A percentile compares a stretch with the other conserved stretches of the same genome.
Evolutionary conservation across 2,113 vertebrate genomes (phyloP).

Genomic region (Perca flavescens): DNA sequence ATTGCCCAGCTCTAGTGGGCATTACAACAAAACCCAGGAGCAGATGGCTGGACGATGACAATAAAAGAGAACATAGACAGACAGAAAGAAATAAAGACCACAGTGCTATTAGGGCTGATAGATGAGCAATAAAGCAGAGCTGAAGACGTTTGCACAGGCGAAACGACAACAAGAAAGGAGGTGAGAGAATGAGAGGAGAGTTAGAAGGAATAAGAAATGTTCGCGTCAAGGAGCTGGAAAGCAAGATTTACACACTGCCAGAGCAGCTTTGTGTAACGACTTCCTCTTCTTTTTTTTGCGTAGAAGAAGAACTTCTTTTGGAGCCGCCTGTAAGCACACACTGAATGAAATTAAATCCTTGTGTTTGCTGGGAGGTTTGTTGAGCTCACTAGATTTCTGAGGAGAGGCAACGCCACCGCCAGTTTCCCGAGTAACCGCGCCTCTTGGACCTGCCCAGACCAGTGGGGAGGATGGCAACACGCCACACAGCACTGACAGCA

Average conservation of each 20-base stretch:
- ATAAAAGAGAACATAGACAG: neutral
- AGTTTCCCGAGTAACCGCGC: conserved; percentile 81
- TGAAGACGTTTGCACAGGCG: conserved; percentile 23
- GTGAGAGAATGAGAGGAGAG: conserved; percentile 26
- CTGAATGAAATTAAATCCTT: conserved; percentile 72
- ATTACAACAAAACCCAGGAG: conserved; percentile 13
- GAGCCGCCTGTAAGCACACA: conserved; percentile 57
- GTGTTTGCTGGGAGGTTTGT: conserved; percentile 72
- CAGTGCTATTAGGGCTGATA: conserved; percentile 15
- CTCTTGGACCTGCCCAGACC: conserved; percentile 53
- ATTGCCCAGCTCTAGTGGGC: neutral
- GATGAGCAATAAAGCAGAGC: conserved; percentile 47
- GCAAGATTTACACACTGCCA: conserved; percentile 72
- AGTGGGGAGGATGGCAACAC: conserved; percentile 55
- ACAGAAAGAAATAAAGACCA: conserved; percentile 9
- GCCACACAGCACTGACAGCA: conserved; percentile 56
- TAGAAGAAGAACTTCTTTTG: conserved; percentile 68
- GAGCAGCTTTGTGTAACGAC: conserved; percentile 76
- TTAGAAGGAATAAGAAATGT: conserved; percentile 63
- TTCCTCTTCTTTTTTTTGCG: conserved; percentile 79
- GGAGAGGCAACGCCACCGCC: conserved; percentile 66
- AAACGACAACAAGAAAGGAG: conserved; percentile 28
- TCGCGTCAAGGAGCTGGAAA: conserved; percentile 63
- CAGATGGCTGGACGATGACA: conserved; percentile 28
- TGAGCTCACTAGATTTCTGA: conserved; percentile 68